These are phyloP conservation scores for Drosophila ogumai DNA, from an alignment of 1,140 invertebrate genomes.

Conservation along the genomic window DNA sequence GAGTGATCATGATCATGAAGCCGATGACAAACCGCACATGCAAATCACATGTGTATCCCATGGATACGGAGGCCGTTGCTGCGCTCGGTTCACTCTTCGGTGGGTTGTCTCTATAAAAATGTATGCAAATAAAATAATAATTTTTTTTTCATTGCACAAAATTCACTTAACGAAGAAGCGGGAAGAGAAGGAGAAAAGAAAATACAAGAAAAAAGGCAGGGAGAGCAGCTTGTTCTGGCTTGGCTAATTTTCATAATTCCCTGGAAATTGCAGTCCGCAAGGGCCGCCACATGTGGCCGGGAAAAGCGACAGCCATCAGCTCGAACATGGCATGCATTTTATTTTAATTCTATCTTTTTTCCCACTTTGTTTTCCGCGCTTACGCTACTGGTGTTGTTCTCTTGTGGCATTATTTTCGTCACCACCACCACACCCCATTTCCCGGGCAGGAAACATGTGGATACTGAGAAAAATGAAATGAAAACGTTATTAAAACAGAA, in stretches of 20 bases:
- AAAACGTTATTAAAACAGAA: not conserved
- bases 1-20: slow-evolving; percentile 70
- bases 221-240: slow-evolving; percentile 40
- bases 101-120: slow-evolving; percentile 67
- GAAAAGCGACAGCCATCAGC: slow-evolving; percentile 73
- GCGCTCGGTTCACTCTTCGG: slow-evolving; percentile 21
- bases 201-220: not conserved
- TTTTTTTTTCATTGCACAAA: slow-evolving; percentile 44
- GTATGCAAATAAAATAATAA: slow-evolving; percentile 81
- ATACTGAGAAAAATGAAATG: slow-evolving; percentile 2
- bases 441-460: slow-evolving; percentile 49
- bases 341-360: slow-evolving; percentile 49
- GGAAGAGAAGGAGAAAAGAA: not conserved
- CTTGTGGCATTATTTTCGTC: slow-evolving; percentile 48
- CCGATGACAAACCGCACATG: slow-evolving; percentile 74
- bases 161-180: slow-evolving; percentile 58
- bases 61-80: slow-evolving; percentile 34
- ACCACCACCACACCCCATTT: slow-evolving; percentile 53
- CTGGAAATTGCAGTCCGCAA: slow-evolving; percentile 61
- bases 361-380: slow-evolving; percentile 24
- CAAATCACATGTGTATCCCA: slow-evolving; percentile 75
- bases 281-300: slow-evolving; percentile 55
- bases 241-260: slow-evolving; percentile 79
- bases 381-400: slow-evolving; percentile 10
- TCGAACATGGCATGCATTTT: slow-evolving; percentile 75